Conservation (phyloP, 2,888 invertebrate genomes). For the Bombylius discolor region DNA sequence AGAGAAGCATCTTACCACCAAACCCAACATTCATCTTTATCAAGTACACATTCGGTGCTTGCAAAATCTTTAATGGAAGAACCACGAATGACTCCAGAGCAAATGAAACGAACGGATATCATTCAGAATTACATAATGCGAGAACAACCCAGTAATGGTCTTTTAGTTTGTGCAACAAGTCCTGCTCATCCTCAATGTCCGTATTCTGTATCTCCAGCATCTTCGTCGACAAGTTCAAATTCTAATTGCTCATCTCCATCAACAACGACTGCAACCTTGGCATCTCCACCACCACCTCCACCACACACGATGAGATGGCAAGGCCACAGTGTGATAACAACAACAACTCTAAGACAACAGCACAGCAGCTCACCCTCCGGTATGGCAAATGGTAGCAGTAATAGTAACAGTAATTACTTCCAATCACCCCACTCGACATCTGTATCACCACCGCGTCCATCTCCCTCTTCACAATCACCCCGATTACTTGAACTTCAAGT, state of each 20-base stretch:
- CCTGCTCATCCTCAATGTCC: constrained; percentile 5
- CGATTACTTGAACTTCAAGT: constrained; percentile 65
- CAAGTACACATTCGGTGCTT: constrained; percentile 78
- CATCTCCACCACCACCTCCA: constrained; percentile 29
- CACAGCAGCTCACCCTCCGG: constrained; percentile 17
- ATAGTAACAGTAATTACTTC: constrained; percentile 31
- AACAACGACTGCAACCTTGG: constrained; percentile 22
- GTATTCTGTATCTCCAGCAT: constrained; percentile 23
- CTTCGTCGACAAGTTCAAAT: constrained; percentile 18
- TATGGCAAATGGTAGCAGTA: constrained; percentile 32
- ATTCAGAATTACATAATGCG: constrained; percentile 87
- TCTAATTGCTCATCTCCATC: constrained; percentile 30
- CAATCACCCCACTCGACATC: constrained; percentile 36
- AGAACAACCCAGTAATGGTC: constrained; percentile 32
- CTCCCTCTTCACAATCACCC: constrained; percentile 30
- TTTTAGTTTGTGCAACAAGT: constrained; percentile 17
- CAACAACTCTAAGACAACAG: constrained; percentile 27
- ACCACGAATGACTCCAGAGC: constrained; percentile 87
- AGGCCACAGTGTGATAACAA: constrained; percentile 49
- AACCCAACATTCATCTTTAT: constrained; percentile 45
- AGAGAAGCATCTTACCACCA: constrained; percentile 23
- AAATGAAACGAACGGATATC: constrained; percentile 81
- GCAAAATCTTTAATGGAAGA: constrained; percentile 85
- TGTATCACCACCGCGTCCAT: constrained; percentile 37
- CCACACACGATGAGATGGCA: constrained; percentile 29